Evolutionary conservation across 2,888 invertebrate genomes (phyloP).

Genomic region (Dichetophora obliterata): DNA sequence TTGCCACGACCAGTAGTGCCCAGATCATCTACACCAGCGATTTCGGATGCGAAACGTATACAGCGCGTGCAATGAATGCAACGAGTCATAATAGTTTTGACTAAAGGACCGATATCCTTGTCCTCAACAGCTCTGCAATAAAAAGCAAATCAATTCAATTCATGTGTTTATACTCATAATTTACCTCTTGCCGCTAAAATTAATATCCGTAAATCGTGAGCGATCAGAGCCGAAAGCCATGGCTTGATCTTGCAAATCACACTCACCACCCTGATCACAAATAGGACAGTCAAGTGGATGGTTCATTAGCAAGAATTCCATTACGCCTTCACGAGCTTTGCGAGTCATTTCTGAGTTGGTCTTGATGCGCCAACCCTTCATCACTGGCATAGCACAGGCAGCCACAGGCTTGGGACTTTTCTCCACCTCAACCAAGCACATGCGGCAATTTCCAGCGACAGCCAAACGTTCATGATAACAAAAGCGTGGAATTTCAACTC

Average conservation of each 20-base stretch:
- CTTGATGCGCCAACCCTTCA: constrained; percentile 99
- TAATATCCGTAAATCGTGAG: constrained; percentile 92
- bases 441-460: constrained; percentile 98
- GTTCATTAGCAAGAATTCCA: constrained; percentile 98
- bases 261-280: constrained; percentile 98
- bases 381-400: constrained; percentile 99
- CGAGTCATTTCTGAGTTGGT: constrained; percentile 95
- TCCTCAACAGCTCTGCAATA: constrained; percentile 92
- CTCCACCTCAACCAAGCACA: constrained; percentile 99
- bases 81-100: constrained; percentile 99
- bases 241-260: constrained; percentile 97
- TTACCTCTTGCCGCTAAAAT: constrained; percentile 90
- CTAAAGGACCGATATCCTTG: constrained; percentile 97
- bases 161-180: not conserved
- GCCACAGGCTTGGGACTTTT: constrained; percentile 98
- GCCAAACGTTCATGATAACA: constrained; percentile 99
- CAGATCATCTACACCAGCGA: constrained; percentile 98
- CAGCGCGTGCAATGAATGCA: constrained; percentile 99
- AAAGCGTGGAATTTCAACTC: constrained; percentile 98
- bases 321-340: constrained; percentile 86
- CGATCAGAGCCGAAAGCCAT: constrained; percentile 98
- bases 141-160: not conserved
- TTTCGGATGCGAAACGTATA: constrained; percentile 97
- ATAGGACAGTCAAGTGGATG: constrained; percentile 99
- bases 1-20: constrained; percentile 93